Percentiles rank a stretch among this genome's conserved stretches.
phyloP scores from a whole-genome alignment of 2,888 invertebrate species.

The Drosophila mettleri region DNA sequence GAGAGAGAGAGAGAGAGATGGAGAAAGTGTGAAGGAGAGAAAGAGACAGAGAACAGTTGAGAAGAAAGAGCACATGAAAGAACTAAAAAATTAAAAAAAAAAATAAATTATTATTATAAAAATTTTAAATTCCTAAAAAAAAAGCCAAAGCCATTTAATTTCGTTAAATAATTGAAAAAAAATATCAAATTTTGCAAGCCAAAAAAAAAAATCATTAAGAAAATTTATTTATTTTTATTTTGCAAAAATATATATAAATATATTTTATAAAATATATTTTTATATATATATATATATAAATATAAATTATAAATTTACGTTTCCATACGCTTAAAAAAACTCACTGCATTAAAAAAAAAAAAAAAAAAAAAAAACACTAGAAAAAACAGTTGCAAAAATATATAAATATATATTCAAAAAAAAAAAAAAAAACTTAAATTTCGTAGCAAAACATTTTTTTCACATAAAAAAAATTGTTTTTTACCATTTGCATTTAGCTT shows the following conservation, averaged over 20 bases:
- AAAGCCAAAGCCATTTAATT: constrained; percentile 83
- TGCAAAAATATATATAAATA: constrained; percentile 15
- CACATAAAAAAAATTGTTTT: constrained; percentile 13
- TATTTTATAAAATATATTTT: constrained; percentile 18
- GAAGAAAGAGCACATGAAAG: constrained; percentile 70
- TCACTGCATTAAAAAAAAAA: constrained; percentile 32
- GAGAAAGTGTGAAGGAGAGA: constrained; percentile 33
- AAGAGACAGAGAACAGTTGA: constrained; percentile 66
- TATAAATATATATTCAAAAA: constrained; percentile 5
- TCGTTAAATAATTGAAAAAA: constrained; percentile 35
- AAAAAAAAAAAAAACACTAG: constrained; percentile 25
- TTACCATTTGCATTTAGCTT: constrained; percentile 43
- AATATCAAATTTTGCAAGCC: constrained; percentile 7
- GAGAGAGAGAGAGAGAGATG: constrained; percentile 14
- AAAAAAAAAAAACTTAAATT: constrained; percentile 13
- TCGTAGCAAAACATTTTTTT: constrained; percentile 38
- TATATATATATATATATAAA: constrained; percentile 16
- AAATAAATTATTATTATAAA: constrained; percentile 71
- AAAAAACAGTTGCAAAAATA: constrained; percentile 16
- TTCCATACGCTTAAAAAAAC: constrained; percentile 51
- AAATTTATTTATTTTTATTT: neutral
- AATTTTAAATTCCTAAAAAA: constrained; percentile 60
- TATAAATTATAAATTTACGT: constrained; percentile 44
- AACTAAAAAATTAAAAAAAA: constrained; percentile 54
- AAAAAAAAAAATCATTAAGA: constrained; percentile 1